A percentile compares a stretch with the other conserved stretches of the same genome.
These are phyloP conservation scores for Corvus cornix DNA, from an alignment of 2,113 vertebrate genomes.

Conservation along the genomic window DNA sequence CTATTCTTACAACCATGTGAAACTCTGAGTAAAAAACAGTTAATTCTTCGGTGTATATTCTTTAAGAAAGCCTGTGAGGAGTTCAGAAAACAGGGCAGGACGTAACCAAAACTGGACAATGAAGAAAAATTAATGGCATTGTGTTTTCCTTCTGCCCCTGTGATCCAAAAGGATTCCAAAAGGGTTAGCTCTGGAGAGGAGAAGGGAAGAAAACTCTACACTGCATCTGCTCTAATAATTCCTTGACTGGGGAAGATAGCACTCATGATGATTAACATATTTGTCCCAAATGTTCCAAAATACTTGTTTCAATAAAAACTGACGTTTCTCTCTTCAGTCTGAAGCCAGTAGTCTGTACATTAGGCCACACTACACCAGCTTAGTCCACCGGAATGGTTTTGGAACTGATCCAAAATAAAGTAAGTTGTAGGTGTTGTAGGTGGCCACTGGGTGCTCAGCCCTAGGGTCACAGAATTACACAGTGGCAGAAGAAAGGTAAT, in stretches of 20 bases:
- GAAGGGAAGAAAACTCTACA: not conserved
- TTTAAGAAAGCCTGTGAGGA: not conserved
- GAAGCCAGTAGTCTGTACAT: not conserved
- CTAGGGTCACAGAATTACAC: not conserved
- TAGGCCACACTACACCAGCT: not conserved
- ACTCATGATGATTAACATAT: not conserved
- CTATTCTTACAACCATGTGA: not conserved
- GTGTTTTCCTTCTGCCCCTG: not conserved
- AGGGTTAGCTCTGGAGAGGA: not conserved
- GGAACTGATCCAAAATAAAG: not conserved
- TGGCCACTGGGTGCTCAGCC: not conserved
- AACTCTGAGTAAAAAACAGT: fast-evolving
- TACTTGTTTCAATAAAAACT: not conserved
- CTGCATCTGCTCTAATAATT: not conserved
- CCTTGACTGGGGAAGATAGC: not conserved
- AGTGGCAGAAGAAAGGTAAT: not conserved
- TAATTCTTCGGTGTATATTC: not conserved
- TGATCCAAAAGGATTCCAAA: not conserved
- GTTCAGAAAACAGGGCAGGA: not conserved
- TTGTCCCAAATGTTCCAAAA: not conserved
- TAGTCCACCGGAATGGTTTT: not conserved
- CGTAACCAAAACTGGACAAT: not conserved
- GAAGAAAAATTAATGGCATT: not conserved
- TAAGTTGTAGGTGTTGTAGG: not conserved
- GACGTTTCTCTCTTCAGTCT: not conserved